These are phyloP conservation scores for Cantharis nigra DNA, from an alignment of 2,888 invertebrate genomes.

Conservation along the genomic window DNA sequence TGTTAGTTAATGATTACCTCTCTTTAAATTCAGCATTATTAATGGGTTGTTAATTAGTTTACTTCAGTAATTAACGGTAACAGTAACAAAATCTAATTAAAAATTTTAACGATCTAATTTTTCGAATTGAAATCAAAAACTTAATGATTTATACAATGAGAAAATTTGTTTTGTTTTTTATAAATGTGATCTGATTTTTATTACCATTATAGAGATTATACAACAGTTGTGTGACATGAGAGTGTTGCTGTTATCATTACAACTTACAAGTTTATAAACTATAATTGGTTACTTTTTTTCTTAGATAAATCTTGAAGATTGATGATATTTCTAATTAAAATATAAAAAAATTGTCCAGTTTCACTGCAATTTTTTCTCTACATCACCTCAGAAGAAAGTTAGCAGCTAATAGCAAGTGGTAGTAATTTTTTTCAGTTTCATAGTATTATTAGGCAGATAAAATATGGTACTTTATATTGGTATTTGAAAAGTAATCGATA, in stretches of 20 bases:
- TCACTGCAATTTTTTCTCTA: neutral
- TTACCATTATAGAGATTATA: neutral
- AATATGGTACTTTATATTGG: neutral
- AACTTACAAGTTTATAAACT: neutral
- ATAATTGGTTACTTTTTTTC: neutral
- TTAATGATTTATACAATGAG: neutral
- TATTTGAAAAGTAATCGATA: neutral
- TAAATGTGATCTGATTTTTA: neutral
- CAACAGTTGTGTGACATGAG: conserved; percentile 4
- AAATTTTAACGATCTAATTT: neutral
- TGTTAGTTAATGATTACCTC: neutral
- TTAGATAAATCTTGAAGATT: neutral
- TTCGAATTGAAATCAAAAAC: neutral
- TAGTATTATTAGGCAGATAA: neutral
- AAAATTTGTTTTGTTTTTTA: neutral
- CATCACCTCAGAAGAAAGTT: neutral
- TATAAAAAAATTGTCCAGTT: neutral
- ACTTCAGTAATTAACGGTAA: neutral
- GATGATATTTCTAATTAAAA: neutral
- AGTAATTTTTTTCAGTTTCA: neutral
- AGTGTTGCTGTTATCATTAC: conserved; percentile 3
- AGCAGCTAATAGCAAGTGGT: neutral
- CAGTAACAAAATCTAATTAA: neutral
- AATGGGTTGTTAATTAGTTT: conserved; percentile 1
- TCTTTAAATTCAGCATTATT: neutral